Conservation (phyloP, 1,140 invertebrate genomes). For the Psilanteris sp. region DNA sequence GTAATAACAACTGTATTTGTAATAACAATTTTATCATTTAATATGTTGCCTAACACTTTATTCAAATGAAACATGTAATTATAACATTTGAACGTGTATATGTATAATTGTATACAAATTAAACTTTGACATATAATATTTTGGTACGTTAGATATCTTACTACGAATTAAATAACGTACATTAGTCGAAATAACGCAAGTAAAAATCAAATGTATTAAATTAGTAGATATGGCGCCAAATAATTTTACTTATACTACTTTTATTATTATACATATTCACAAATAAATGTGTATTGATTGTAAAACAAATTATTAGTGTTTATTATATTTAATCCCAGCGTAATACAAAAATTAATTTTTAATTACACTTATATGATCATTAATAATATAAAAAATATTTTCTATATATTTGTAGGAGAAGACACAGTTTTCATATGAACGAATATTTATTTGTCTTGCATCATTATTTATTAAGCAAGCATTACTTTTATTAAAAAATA, state of each 20-base stretch:
- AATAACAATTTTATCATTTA: too few relatives aligned
- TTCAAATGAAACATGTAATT: not conserved
- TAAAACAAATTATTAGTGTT: constrained; percentile 14
- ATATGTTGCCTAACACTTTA: not conserved
- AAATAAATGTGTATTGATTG: constrained; percentile 37
- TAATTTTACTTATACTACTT: constrained; percentile 11
- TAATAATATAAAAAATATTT: too few relatives aligned
- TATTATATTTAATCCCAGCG: not conserved
- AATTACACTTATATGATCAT: too few relatives aligned
- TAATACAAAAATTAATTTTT: constrained; percentile 2
- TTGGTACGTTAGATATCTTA: too few relatives aligned
- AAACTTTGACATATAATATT: too few relatives aligned
- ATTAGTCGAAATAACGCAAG: constrained; percentile 1
- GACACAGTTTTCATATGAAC: too few relatives aligned
- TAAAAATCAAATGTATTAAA: constrained; percentile 1
- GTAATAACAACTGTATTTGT: too few relatives aligned
- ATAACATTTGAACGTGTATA: not conserved
- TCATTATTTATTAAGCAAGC: too few relatives aligned
- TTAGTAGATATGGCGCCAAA: constrained; percentile 7
- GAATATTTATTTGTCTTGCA: too few relatives aligned
- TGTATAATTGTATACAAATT: not conserved
- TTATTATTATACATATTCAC: constrained; percentile 18
- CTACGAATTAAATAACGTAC: too few relatives aligned
- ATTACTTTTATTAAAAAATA: too few relatives aligned
- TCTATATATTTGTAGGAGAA: too few relatives aligned